phyloP scores from a whole-genome alignment of 2,888 invertebrate genomes.

The Steromphala cineraria region DNA sequence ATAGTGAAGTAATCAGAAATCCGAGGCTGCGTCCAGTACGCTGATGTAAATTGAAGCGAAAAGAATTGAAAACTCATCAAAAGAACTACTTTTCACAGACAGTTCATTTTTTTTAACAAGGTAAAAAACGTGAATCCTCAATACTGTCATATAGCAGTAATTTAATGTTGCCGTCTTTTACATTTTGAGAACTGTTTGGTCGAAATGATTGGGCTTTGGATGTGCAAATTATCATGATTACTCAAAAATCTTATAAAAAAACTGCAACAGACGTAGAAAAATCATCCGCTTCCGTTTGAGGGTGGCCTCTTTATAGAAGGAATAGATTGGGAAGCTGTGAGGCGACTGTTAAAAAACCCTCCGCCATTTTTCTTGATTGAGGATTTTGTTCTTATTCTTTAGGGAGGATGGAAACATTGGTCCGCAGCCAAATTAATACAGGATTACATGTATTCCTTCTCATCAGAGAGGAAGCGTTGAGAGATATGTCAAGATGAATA shows the following conservation, averaged over 20 bases:
- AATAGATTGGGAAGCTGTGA: constrained; percentile 13
- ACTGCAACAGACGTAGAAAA: constrained; percentile 4
- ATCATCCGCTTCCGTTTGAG: constrained; percentile 2
- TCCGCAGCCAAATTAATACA: too few species aligned
- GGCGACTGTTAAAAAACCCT: constrained; percentile 9
- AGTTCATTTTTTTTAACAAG: background rate
- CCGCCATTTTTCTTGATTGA: constrained; percentile 7
- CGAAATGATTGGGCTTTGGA: constrained; percentile 4
- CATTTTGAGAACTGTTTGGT: constrained; percentile 1
- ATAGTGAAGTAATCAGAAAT: too few species aligned
- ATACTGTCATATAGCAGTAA: background rate
- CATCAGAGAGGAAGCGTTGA: too few species aligned
- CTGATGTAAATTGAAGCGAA: too few species aligned
- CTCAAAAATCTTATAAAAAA: background rate
- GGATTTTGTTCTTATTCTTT: constrained; percentile 16
- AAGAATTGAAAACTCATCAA: too few species aligned
- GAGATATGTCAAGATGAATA: too few species aligned
- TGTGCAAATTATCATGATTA: constrained; percentile 16
- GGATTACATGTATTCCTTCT: too few species aligned
- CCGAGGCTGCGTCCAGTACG: too few species aligned
- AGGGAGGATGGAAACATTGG: background rate
- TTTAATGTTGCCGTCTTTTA: constrained; percentile 12
- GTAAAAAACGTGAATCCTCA: background rate
- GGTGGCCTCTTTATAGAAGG: background rate
- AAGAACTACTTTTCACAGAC: background rate